phyloP scores from a whole-genome alignment of 2,113 vertebrate species.

The Pygoscelis antarcticus region DNA sequence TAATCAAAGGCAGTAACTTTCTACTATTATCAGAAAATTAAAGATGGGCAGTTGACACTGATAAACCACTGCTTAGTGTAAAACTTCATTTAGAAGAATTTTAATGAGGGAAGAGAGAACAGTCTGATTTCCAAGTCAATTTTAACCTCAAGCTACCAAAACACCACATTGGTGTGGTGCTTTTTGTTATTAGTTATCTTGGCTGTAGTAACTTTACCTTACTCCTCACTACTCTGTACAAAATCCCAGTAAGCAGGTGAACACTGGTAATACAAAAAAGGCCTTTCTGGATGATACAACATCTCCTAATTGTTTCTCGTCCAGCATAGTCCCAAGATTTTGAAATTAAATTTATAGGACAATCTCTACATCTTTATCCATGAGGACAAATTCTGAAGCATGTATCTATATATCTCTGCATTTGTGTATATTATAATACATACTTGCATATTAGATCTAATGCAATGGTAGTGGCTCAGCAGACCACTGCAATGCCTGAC shows the following conservation, averaged over 20 bases:
- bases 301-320: neutral
- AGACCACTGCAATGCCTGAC: neutral
- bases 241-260: neutral
- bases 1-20: neutral
- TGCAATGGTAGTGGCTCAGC: neutral
- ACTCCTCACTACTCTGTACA: neutral
- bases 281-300: neutral
- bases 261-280: neutral
- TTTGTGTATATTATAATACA: neutral
- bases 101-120: neutral
- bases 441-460: neutral
- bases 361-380: neutral
- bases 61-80: neutral
- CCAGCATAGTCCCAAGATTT: neutral
- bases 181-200: neutral
- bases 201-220: neutral
- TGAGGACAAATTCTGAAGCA: neutral
- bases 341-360: neutral
- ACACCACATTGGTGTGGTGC: fast-evolving
- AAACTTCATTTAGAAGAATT: neutral
- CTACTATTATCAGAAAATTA: neutral
- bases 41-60: neutral
- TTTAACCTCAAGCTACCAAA: neutral
- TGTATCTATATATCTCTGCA: neutral
- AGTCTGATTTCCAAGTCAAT: neutral